Evolutionary conservation across 2,888 invertebrate species (phyloP).

Genomic region (Pristionchus fissidentatus): DNA sequence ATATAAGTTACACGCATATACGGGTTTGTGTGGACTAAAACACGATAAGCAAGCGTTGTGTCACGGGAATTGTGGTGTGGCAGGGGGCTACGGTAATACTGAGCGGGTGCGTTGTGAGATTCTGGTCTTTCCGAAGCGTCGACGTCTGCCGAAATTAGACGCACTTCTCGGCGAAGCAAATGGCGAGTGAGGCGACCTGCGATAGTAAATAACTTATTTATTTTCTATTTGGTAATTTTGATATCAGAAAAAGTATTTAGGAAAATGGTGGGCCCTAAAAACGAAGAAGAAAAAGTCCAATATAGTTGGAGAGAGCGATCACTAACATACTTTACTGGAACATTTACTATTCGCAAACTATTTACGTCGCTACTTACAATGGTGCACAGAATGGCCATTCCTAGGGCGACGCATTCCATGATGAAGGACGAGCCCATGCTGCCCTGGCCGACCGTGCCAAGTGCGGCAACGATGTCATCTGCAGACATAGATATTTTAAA

Average conservation of each 20-base stretch:
- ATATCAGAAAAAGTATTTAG: background rate
- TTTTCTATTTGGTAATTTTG: background rate
- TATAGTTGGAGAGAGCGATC: background rate
- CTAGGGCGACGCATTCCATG: conserved; percentile 5
- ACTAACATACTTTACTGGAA: background rate
- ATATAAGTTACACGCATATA: conserved; percentile 36
- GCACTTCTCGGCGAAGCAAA: conserved; percentile 37
- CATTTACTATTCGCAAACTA: too few species aligned
- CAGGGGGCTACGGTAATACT: conserved; percentile 27
- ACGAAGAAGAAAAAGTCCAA: background rate
- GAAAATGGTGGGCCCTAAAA: background rate
- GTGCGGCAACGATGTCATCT: too few species aligned
- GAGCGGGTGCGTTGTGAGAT: conserved; percentile 39
- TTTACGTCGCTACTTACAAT: background rate
- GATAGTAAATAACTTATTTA: background rate
- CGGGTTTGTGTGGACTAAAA: background rate
- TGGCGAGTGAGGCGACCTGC: conserved; percentile 14
- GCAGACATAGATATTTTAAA: too few species aligned
- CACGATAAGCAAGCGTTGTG: background rate
- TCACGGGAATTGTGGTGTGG: conserved; percentile 1
- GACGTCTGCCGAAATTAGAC: background rate
- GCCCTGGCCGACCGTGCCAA: too few species aligned
- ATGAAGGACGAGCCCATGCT: background rate
- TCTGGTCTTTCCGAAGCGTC: background rate
- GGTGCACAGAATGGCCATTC: conserved; percentile 36